Evolutionary conservation across 2,888 invertebrate species (phyloP).

Genomic region (Syrista parreyssii): DNA sequence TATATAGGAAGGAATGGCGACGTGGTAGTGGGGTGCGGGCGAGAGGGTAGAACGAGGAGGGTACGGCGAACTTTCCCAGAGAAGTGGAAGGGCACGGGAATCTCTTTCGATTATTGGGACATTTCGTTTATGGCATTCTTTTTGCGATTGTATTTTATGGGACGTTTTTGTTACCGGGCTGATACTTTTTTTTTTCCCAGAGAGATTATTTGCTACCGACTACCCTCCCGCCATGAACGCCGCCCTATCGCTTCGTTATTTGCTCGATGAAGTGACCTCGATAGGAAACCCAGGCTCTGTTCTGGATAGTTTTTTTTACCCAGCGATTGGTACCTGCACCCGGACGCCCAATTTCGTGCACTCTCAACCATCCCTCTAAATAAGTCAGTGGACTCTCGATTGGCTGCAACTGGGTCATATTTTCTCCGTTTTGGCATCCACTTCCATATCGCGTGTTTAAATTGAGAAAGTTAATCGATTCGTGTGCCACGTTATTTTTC

Average conservation of each 20-base stretch:
- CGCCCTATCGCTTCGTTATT: conserved; percentile 10
- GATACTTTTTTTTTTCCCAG: conserved; percentile 13
- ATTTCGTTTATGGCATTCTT: conserved; percentile 37
- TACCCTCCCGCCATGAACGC: conserved; percentile 14
- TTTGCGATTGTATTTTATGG: conserved; percentile 26
- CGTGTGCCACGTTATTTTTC: background rate
- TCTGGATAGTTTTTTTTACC: background rate
- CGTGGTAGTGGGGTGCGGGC: background rate
- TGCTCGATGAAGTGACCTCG: conserved; percentile 16
- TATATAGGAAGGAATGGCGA: conserved; percentile 25
- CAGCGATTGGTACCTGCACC: background rate
- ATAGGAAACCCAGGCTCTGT: background rate
- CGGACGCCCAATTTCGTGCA: background rate
- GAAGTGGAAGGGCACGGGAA: conserved; percentile 27
- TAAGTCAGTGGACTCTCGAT: background rate
- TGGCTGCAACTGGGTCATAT: background rate
- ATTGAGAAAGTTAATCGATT: background rate
- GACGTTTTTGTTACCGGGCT: conserved; percentile 12
- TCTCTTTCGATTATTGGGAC: conserved; percentile 51
- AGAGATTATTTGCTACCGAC: conserved; percentile 33
- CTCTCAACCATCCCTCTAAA: background rate
- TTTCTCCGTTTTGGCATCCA: background rate
- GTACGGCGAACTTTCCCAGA: conserved; percentile 10
- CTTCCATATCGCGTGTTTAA: background rate
- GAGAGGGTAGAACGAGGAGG: background rate